phyloP scores from a whole-genome alignment of 2,797 vertebrate species.

The Tinamus major region DNA sequence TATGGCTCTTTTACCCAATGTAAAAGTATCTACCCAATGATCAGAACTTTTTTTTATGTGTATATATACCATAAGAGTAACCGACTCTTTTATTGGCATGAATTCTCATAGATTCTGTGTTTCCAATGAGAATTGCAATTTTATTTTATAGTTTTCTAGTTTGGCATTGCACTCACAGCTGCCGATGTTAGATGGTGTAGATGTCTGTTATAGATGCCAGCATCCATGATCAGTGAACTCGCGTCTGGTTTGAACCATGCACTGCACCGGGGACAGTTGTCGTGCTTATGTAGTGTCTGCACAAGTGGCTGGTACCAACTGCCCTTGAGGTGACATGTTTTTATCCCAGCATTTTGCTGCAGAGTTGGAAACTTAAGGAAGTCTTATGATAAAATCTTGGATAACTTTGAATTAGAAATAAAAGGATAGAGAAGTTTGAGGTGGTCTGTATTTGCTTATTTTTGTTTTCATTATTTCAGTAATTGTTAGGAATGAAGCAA shows the following conservation, averaged over 20 bases:
- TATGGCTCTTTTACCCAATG: not conserved
- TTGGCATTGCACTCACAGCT: constrained; percentile 23
- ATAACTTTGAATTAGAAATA: constrained; percentile 3
- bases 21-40: not conserved
- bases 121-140: constrained; percentile 14
- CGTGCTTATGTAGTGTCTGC: not conserved
- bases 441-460: not conserved
- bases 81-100: not conserved
- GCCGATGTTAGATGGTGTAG: not conserved
- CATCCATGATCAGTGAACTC: not conserved
- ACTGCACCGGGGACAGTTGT: constrained; percentile 44
- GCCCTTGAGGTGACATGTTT: not conserved
- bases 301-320: constrained; percentile 40
- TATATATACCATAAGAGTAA: not conserved
- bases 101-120: not conserved
- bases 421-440: not conserved
- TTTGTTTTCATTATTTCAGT: constrained; percentile 2
- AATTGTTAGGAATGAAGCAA: not conserved
- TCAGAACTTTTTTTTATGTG: not conserved
- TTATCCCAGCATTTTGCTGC: constrained; percentile 50
- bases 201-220: constrained; percentile 42
- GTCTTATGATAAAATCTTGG: not conserved
- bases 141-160: constrained; percentile 2
- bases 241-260: constrained; percentile 40
- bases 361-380: constrained; percentile 31